These are phyloP conservation scores for Petaurus breviceps DNA, from an alignment of 2,113 vertebrate genomes.

Conservation along the genomic window DNA sequence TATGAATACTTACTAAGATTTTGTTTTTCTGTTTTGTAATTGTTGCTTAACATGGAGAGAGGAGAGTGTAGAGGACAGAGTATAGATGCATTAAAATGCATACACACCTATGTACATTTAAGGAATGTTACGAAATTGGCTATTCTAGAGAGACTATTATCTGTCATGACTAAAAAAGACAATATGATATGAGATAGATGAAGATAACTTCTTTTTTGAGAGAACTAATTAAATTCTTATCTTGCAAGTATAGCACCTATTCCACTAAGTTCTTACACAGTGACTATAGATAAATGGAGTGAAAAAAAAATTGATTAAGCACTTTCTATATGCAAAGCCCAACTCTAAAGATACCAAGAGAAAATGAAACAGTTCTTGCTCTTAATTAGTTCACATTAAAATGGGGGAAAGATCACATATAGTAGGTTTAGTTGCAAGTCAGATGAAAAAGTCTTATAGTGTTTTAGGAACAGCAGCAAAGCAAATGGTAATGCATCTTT, in stretches of 20 bases:
- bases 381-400: background rate
- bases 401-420: background rate
- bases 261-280: background rate
- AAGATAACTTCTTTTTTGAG: too few species aligned
- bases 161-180: too few species aligned
- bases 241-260: background rate
- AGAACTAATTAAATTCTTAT: too few species aligned
- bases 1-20: too few species aligned
- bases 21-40: too few species aligned
- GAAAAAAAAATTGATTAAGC: background rate
- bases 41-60: too few species aligned
- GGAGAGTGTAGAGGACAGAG: too few species aligned
- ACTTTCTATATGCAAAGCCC: background rate
- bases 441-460: background rate
- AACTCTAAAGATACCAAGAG: background rate
- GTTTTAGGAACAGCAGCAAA: background rate
- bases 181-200: too few species aligned
- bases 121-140: too few species aligned
- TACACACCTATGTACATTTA: too few species aligned
- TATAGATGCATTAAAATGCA: too few species aligned
- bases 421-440: background rate
- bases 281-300: background rate
- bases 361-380: background rate
- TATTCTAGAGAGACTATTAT: too few species aligned
- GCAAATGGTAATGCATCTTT: background rate